phyloP scores from a whole-genome alignment of 2,888 invertebrate genomes.

The Cosmorhoe ocellata region DNA sequence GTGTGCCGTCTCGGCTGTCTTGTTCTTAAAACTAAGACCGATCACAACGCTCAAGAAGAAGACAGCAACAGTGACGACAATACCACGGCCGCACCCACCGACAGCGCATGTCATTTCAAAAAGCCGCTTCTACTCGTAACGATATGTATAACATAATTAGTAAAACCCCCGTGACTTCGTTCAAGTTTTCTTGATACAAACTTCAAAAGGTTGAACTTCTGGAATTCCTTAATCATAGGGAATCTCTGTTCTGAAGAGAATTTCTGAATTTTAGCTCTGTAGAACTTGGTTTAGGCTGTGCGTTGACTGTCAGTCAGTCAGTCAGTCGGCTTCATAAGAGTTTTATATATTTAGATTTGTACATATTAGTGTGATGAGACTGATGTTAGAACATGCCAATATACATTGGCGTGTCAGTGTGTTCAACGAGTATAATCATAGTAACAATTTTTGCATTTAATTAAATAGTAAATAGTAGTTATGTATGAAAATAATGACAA shows the following conservation, averaged over 20 bases:
- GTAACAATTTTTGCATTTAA: constrained; percentile 36
- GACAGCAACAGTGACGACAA: constrained; percentile 75
- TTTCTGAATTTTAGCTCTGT: no score
- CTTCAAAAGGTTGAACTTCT: no score
- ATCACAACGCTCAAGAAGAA: constrained; percentile 83
- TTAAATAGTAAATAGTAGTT: constrained; percentile 42
- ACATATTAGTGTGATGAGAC: constrained; percentile 82
- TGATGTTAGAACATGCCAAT: constrained; percentile 76
- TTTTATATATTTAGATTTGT: no score
- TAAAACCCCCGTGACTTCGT: no score
- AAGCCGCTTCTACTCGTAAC: constrained; percentile 87
- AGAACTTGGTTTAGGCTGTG: no score
- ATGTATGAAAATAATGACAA: constrained; percentile 40
- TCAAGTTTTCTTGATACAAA: no score
- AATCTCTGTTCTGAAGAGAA: no score
- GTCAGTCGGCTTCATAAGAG: no score
- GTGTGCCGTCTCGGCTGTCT: constrained; percentile 92
- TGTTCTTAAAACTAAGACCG: constrained; percentile 91
- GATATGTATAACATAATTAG: constrained; percentile 65
- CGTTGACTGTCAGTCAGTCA: no score
- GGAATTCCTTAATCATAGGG: no score
- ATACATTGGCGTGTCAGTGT: constrained; percentile 63
- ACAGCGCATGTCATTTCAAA: constrained; percentile 78
- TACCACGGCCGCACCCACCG: constrained; percentile 68
- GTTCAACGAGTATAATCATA: constrained; percentile 52